Conservation (phyloP, 1,140 invertebrate species). For the Frieseomelitta varia region DNA sequence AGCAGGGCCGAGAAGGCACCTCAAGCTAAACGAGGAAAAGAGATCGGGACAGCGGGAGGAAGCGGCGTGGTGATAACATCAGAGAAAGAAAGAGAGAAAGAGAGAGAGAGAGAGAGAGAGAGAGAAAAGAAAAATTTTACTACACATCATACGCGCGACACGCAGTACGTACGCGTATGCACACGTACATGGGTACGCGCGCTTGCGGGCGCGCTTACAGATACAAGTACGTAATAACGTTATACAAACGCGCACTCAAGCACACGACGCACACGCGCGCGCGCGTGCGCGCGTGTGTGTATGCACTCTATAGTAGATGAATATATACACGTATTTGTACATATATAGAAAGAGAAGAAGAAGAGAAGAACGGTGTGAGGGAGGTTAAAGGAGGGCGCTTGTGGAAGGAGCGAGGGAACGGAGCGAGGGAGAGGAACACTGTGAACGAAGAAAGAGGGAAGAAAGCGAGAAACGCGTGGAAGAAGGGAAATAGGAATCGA, state of each 20-base stretch:
- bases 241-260: conserved; percentile 8
- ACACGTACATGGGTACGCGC: conserved; percentile 6
- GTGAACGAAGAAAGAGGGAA: conserved; percentile 24
- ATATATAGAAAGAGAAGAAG: conserved; percentile 49
- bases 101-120: conserved; percentile 16
- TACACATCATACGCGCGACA: conserved; percentile 11
- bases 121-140: conserved; percentile 13
- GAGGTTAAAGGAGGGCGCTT: conserved; percentile 22
- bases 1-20: conserved; percentile 23
- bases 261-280: conserved; percentile 18
- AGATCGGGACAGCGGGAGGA: conserved; percentile 41
- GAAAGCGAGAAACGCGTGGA: conserved; percentile 30
- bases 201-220: conserved; percentile 29
- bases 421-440: conserved; percentile 12
- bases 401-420: conserved; percentile 6
- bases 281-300: conserved; percentile 42
- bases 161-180: conserved; percentile 18
- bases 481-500: conserved; percentile 35
- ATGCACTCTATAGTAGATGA: conserved; percentile 28
- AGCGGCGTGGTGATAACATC: conserved; percentile 7
- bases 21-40: conserved; percentile 15
- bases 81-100: conserved; percentile 5
- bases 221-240: not conserved
- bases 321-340: conserved; percentile 35
- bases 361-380: conserved; percentile 45